phyloP scores from a whole-genome alignment of 2,113 vertebrate species.

The Cacatua alba region DNA sequence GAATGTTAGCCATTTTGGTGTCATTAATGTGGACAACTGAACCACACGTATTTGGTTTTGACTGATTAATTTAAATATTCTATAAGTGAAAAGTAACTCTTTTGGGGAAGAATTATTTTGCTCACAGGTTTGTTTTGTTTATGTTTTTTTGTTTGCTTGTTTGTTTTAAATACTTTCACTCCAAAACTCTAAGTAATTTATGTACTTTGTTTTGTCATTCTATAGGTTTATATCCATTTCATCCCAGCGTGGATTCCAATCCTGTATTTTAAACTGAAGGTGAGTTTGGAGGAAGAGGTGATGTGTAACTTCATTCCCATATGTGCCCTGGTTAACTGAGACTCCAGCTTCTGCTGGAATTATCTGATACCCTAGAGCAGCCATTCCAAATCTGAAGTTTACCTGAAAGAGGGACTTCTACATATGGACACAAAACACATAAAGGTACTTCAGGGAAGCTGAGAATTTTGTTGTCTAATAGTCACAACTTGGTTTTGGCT shows the following conservation, averaged over 20 bases:
- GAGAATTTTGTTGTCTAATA: background rate
- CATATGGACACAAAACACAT: background rate
- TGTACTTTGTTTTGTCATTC: background rate
- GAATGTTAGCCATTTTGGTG: background rate
- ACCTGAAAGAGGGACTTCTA: background rate
- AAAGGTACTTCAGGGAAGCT: background rate
- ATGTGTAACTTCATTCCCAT: background rate
- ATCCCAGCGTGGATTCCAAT: background rate
- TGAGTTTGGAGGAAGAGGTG: background rate
- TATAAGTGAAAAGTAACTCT: rapidly evolving
- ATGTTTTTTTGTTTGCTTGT: background rate
- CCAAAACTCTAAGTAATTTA: background rate
- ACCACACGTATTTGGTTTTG: background rate
- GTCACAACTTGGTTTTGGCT: background rate
- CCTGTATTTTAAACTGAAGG: background rate
- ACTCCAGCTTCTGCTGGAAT: background rate
- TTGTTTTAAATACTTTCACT: background rate
- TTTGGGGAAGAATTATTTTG: background rate
- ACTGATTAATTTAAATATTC: background rate
- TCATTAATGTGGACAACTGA: background rate
- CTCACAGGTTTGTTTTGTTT: background rate
- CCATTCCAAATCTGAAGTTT: background rate
- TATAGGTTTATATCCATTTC: background rate
- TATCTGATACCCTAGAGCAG: background rate
- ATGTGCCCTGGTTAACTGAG: rapidly evolving